Evolutionary conservation across 2,797 vertebrate genomes (phyloP).

Genomic region (Heteromormyrus szaboi): DNA sequence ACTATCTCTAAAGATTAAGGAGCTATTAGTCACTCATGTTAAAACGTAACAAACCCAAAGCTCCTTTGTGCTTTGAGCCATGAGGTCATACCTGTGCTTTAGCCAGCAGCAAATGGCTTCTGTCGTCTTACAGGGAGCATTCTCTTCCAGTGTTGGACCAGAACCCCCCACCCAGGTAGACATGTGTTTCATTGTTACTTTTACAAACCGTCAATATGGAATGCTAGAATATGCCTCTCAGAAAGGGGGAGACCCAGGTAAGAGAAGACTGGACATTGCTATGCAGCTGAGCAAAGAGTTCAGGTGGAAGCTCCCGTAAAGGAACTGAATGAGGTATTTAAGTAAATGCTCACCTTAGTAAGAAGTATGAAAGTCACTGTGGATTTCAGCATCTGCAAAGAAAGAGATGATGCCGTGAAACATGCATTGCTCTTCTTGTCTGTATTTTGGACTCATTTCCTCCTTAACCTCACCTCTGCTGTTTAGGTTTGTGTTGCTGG

Average conservation of each 20-base stretch:
- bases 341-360: neutral
- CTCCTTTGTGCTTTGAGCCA: neutral
- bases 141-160: neutral
- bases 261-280: neutral
- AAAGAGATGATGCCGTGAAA: neutral
- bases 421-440: neutral
- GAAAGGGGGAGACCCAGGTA: neutral
- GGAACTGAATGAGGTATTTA: neutral
- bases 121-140: neutral
- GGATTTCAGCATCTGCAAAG: neutral
- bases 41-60: neutral
- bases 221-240: neutral
- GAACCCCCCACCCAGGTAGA: constrained; percentile 12
- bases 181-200: neutral
- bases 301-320: neutral
- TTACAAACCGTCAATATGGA: neutral
- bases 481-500: constrained; percentile 54
- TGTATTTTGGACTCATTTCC: neutral
- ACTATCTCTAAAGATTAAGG: neutral
- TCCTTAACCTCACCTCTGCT: neutral
- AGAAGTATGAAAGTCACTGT: neutral
- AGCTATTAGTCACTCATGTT: neutral
- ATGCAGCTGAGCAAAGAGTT: neutral
- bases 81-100: neutral
- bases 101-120: neutral